Base-by-base conservation (phyloP, 2,888 invertebrate species). In the Sesia bembeciformis region DNA sequence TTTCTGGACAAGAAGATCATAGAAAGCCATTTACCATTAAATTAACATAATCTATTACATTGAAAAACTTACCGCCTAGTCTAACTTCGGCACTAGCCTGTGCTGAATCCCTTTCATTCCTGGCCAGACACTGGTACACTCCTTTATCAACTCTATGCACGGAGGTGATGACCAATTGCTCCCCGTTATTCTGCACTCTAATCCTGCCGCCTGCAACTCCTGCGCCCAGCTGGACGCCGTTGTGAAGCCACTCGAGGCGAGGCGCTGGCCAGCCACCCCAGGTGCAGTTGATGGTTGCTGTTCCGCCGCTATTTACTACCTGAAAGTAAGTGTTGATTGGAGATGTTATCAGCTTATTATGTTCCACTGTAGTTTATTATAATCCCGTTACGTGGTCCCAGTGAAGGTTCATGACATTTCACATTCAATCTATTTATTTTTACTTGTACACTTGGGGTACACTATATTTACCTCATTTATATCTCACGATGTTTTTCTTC, bases 91-190 rank as follows among this genome's bases (percentile, higher is more conserved):
- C 93, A 68, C 94, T 94, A 50, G 94, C 95, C 74, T 96, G 96
- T 4, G 95, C 94, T 60, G 94, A 94, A 67, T 95, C 94, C 60
- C 93, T 90, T 67, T 94, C 94, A 68, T 94, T 94, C 70, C 93
- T 91, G 8, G 95, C 95, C 70, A 97, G 91, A 80, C 97, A 97
- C 79, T 97, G 97, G 84, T 97, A 97, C 85, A 96, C 95, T 42
- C 97, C 97, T 64, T 93, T 93, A 78, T 97, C 96, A 52, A 93
- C 92, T 51, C 96, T 90, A 49, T 93, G 93, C 40, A 97, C 94
- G 4, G 81, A 70, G 0, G 78, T 62, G 40, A 90, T 79, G 6
- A 82, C 63, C n/a, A 90, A 76, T 60, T 84, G 83, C 43, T 82
- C 86, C 1, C 87, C 88, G 41, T 71, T 70, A 58, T 61, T 72